Conservation (phyloP, 92 coral and sea anemone species). For the Zoanthus gigantus region DNA sequence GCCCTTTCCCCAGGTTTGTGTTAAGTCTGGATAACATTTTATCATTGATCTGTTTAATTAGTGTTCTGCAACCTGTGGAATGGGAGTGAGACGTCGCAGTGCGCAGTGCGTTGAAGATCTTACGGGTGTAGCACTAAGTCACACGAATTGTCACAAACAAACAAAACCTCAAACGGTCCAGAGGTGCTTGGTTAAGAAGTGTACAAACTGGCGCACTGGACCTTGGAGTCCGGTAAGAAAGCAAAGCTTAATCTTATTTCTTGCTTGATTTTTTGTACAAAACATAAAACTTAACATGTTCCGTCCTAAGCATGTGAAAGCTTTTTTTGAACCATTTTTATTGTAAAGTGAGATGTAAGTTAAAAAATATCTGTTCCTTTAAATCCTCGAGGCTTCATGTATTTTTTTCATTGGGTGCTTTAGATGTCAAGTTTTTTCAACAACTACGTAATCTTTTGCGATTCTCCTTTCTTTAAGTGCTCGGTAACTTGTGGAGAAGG, state of each 20-base stretch:
- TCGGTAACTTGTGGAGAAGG: slow-evolving; percentile 43
- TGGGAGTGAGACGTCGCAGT: slow-evolving; percentile 33
- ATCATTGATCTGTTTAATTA: background rate
- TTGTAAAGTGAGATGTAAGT: too few relatives aligned
- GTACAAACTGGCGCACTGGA: slow-evolving; percentile 32
- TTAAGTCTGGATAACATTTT: background rate
- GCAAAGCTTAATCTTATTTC: background rate
- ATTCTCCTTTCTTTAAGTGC: slow-evolving; percentile 6
- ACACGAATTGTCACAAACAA: slow-evolving; percentile 21
- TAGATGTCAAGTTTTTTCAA: background rate
- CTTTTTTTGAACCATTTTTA: too few relatives aligned
- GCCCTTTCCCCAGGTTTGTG: too few relatives aligned
- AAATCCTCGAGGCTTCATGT: too few relatives aligned
- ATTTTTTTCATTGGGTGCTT: too few relatives aligned
- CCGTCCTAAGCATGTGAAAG: too few relatives aligned
- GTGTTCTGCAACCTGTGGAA: slow-evolving; percentile 40
- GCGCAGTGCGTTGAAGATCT: slow-evolving; percentile 23
- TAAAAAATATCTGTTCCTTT: too few relatives aligned
- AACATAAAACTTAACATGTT: too few relatives aligned
- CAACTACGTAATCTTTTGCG: background rate
- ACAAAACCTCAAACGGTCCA: slow-evolving; percentile 28
- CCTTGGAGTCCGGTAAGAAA: slow-evolving; percentile 25
- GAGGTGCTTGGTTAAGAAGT: slow-evolving; percentile 26
- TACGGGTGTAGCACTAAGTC: slow-evolving; percentile 13
- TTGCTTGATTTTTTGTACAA: background rate